phyloP scores from a whole-genome alignment of 2,113 vertebrate species.

The Rhegmatorhina hoffmannsi region DNA sequence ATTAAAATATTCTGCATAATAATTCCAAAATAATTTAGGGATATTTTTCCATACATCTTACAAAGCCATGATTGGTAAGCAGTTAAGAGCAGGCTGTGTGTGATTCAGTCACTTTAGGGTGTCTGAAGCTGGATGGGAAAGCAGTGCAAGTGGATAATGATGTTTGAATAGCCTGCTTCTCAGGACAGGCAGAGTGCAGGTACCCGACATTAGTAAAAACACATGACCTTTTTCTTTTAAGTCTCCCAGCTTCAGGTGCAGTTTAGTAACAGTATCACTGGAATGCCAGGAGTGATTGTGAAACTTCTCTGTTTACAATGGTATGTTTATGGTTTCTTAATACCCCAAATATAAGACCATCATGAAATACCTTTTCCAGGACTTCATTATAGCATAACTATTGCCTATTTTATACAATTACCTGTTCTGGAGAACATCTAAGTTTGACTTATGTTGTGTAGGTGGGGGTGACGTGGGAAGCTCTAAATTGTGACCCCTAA shows the following conservation, averaged over 20 bases:
- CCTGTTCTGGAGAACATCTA: slow-evolving; percentile 79
- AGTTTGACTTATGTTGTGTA: slow-evolving; percentile 70
- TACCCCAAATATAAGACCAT: background rate
- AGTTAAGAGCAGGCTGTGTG: background rate
- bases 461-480: slow-evolving; percentile 83
- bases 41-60: background rate
- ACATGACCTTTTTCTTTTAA: background rate
- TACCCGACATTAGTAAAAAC: background rate
- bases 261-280: background rate
- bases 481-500: slow-evolving; percentile 71
- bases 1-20: background rate
- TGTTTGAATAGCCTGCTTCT: background rate
- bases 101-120: background rate
- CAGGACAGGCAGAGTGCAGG: background rate
- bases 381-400: background rate
- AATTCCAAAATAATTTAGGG: background rate
- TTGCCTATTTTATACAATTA: slow-evolving; percentile 35
- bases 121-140: background rate
- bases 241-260: background rate
- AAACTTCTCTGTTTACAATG: background rate
- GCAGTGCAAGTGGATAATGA: background rate
- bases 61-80: background rate
- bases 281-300: background rate
- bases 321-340: background rate
- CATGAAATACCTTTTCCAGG: background rate